Base-by-base conservation (phyloP, 2,113 vertebrate species). In the Coracopsis vasa region DNA sequence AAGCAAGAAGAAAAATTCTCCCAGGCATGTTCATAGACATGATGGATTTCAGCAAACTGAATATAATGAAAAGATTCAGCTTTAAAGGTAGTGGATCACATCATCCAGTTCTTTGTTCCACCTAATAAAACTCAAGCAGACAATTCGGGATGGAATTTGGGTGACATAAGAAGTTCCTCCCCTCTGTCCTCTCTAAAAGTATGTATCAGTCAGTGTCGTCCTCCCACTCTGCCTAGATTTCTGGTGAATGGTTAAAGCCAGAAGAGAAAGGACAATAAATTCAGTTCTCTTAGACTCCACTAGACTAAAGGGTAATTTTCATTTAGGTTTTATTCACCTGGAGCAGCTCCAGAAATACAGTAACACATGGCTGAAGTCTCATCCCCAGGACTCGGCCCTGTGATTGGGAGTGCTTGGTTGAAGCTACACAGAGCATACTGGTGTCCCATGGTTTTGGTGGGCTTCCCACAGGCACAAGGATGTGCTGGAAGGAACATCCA, bases 211-310 rank as follows among this genome's bases (percentile, higher is more conserved):
- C 78, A 91, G 37, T 7, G 25, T 58, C 31, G 33, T 92, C 73
- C 45, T 80, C 80, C 61, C 65, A 16, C 39, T 69, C 51, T 47
- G 72, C 84, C 56, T 7, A 88, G 53, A 78, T 11, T 45, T 33
- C 12, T 81, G 45, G 48, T 71, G 72, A 88, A 75, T 0, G 1
- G 51, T n/a, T 91, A 60, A 81, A 91, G 81, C 7, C 61, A 79
- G 87, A 89, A 88, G 28, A 86, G 50, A 90, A 91, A 80, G 37
- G 42, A 48, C 62, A 91, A 74, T 91, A 83, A 90, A 86, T 92
- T 64, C 39, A 82, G 9, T n/a, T 86, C 35, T 74, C n/a, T 39
- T 85, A 58, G 65, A 48, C 54, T 79, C 39, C 23, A 60, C 37
- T 27, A 88, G 44, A 42, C 37, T 80, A 67, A 95, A 74, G 56